phyloP scores from a whole-genome alignment of 2,888 invertebrate species.

The Caenorhabditis drosophilae region DNA sequence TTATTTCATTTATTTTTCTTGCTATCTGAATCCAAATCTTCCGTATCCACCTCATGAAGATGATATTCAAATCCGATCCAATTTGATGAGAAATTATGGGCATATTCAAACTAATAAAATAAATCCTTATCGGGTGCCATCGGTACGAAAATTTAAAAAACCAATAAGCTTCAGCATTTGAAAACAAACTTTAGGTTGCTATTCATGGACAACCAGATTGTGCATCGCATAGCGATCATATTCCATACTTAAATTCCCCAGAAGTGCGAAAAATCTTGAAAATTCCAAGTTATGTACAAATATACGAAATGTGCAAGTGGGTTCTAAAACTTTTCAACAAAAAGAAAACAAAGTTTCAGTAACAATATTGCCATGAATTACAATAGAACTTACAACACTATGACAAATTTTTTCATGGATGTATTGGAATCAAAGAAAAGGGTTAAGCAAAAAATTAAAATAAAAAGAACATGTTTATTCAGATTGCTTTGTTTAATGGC shows the following conservation, averaged over 20 bases:
- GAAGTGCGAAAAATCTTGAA: constrained; percentile 51
- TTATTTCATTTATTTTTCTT: constrained; percentile 60
- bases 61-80: neutral
- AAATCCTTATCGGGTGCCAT: no score
- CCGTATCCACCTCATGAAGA: constrained; percentile 35
- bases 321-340: neutral
- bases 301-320: constrained; percentile 56
- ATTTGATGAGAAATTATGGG: no score
- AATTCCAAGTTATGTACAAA: constrained; percentile 46
- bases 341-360: constrained; percentile 13
- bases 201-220: constrained; percentile 49
- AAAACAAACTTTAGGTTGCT: neutral
- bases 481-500: constrained; percentile 72
- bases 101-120: neutral
- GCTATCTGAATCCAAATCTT: constrained; percentile 49
- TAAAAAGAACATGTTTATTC: no score
- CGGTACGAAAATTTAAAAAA: neutral
- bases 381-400: constrained; percentile 55
- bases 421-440: constrained; percentile 23
- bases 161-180: neutral
- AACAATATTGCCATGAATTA: constrained; percentile 27
- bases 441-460: no score
- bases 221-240: constrained; percentile 55
- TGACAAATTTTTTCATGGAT: constrained; percentile 22
- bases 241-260: constrained; percentile 49